These are phyloP conservation scores for Rhopalosiphum maidis DNA, from an alignment of 1,140 invertebrate species.

Conservation along the genomic window DNA sequence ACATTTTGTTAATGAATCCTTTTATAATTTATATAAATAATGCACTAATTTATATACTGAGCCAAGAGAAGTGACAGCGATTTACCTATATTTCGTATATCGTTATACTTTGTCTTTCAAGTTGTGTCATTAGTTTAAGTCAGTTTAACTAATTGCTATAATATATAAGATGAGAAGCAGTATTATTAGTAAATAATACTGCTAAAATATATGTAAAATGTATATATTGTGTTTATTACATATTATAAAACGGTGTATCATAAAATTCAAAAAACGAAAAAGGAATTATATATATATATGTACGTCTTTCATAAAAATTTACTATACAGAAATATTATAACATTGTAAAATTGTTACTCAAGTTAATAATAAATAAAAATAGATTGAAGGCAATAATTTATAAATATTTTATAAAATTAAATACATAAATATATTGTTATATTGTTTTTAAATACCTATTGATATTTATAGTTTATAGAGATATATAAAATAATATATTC, in stretches of 20 bases:
- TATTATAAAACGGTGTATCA: neutral
- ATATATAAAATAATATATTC: neutral
- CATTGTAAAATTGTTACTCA: neutral
- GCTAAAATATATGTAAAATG: neutral
- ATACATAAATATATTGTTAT: neutral
- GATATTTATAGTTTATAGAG: neutral
- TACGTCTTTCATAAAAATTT: neutral
- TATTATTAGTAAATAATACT: neutral
- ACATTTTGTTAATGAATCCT: neutral
- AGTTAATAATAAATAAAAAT: neutral
- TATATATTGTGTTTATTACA: neutral
- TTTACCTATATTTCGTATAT: slow-evolving; percentile 43
- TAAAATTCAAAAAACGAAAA: neutral
- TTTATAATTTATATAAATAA: slow-evolving; percentile 18
- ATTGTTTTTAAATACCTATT: neutral
- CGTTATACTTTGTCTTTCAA: slow-evolving; percentile 39
- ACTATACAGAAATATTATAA: neutral
- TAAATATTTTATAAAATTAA: neutral
- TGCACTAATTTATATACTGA: slow-evolving; percentile 2
- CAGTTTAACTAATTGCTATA: slow-evolving; percentile 29
- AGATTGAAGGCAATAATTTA: neutral
- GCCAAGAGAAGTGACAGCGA: neutral
- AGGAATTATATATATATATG: neutral
- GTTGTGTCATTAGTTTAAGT: slow-evolving; percentile 25
- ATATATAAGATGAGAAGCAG: slow-evolving; percentile 14